These are phyloP conservation scores for Holotrichia oblita DNA, from an alignment of 1,140 invertebrate genomes.

Conservation along the genomic window DNA sequence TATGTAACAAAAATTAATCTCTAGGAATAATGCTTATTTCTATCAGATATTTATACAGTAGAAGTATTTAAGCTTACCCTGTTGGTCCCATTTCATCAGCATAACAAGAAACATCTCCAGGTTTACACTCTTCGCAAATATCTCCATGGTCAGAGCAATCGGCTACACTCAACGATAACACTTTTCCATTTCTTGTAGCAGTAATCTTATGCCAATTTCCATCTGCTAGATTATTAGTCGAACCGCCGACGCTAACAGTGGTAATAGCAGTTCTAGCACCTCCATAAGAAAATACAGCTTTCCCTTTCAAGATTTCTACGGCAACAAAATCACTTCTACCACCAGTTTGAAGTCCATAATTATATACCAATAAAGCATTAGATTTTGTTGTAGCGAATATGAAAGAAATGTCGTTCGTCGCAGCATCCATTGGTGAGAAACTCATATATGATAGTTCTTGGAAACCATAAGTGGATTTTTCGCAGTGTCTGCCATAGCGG, in stretches of 20 bases:
- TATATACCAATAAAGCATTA: slow-evolving; percentile 88
- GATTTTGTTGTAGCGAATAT: slow-evolving; percentile 90
- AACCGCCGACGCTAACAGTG: slow-evolving; percentile 71
- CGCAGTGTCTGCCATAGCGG: slow-evolving; percentile 90
- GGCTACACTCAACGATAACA: slow-evolving; percentile 84
- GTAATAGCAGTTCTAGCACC: slow-evolving; percentile 87
- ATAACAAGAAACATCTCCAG: slow-evolving; percentile 82
- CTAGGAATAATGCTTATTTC: too few relatives aligned
- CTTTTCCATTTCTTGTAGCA: slow-evolving; percentile 86
- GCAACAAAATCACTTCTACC: slow-evolving; percentile 93
- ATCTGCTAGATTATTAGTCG: slow-evolving; percentile 76
- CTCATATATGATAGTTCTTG: slow-evolving; percentile 88
- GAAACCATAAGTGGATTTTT: slow-evolving; percentile 90
- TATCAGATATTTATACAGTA: too few relatives aligned
- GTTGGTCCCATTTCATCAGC: slow-evolving; percentile 84
- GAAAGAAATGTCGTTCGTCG: slow-evolving; percentile 90
- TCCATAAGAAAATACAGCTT: slow-evolving; percentile 88
- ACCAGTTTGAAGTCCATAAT: slow-evolving; percentile 85
- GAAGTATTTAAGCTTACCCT: slow-evolving; percentile 69
- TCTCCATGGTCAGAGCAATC: slow-evolving; percentile 86
- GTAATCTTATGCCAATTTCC: slow-evolving; percentile 92
- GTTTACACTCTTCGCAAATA: slow-evolving; percentile 83
- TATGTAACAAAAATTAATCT: too few relatives aligned
- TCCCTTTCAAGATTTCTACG: slow-evolving; percentile 84
- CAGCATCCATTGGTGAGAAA: slow-evolving; percentile 84